phyloP scores from a whole-genome alignment of 2,113 vertebrate species.

The Indicator maculatus region DNA sequence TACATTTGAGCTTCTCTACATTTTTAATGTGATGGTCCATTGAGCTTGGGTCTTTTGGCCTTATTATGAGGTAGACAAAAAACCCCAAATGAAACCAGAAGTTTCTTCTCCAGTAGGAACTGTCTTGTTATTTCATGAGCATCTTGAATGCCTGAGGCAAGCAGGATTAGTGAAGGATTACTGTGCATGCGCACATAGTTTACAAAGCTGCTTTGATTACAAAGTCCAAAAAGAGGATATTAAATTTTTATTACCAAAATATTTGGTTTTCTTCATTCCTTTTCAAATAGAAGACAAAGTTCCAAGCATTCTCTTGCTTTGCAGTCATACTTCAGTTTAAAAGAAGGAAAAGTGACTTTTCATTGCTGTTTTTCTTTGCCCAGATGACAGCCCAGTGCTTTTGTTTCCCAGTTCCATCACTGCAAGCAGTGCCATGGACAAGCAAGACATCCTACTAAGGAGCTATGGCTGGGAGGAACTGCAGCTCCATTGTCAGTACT shows the following conservation, averaged over 20 bases:
- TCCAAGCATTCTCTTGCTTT: constrained; percentile 24
- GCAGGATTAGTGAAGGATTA: constrained; percentile 9
- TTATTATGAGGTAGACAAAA: background rate
- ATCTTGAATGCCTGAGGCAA: background rate
- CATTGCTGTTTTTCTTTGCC: background rate
- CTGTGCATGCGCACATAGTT: constrained; percentile 1
- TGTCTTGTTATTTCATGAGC: constrained; percentile 40
- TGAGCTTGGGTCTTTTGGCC: background rate
- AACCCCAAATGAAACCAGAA: no score
- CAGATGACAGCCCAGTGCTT: background rate
- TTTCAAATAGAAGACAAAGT: constrained; percentile 15
- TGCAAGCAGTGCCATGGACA: background rate
- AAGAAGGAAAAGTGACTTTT: background rate
- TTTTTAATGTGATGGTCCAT: background rate
- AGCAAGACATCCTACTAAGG: background rate
- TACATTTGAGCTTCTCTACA: background rate
- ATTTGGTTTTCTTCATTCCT: constrained; percentile 42
- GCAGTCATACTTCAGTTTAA: background rate
- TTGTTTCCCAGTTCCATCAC: background rate
- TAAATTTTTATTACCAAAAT: constrained; percentile 58
- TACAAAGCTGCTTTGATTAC: constrained; percentile 52
- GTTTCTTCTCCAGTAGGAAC: background rate
- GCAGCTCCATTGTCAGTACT: rapidly evolving
- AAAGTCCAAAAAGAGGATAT: constrained; percentile 32
- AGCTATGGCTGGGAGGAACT: background rate